Evolutionary conservation across 2,113 vertebrate genomes (phyloP).

Genomic region (Spheniscus mendiculus): DNA sequence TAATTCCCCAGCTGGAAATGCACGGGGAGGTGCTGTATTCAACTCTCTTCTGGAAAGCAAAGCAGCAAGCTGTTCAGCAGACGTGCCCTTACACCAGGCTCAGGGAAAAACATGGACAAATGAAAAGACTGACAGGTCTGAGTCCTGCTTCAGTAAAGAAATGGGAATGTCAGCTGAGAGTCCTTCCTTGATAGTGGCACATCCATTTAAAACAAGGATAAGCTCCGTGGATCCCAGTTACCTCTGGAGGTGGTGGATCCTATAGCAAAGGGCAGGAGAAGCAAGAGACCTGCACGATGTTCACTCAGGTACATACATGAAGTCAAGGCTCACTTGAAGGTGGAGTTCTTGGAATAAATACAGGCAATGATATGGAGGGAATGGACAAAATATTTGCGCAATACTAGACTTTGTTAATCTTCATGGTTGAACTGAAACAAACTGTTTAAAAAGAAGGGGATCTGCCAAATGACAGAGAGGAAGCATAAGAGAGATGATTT

Average conservation of each 20-base stretch:
- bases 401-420: not conserved
- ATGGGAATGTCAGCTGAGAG: not conserved
- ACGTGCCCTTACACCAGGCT: not conserved
- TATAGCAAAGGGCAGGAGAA: not conserved
- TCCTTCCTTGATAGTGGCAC: not conserved
- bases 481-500: not conserved
- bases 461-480: not conserved
- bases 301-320: not conserved
- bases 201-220: not conserved
- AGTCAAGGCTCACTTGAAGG: not conserved
- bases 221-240: not conserved
- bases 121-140: not conserved
- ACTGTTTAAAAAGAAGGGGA: not conserved
- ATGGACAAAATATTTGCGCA: not conserved
- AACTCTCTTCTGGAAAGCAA: not conserved
- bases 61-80: not conserved
- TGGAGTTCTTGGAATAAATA: not conserved
- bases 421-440: not conserved
- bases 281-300: not conserved
- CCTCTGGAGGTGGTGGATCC: not conserved
- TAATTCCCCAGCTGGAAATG: not conserved
- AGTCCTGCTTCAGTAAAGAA: not conserved
- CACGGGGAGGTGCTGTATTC: not conserved
- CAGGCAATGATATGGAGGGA: not conserved
- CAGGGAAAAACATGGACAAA: not conserved